A percentile compares a stretch with the other conserved stretches of the same genome.
Conservation (phyloP, 2,113 vertebrate genomes). For the Brachyistius frenatus region DNA sequence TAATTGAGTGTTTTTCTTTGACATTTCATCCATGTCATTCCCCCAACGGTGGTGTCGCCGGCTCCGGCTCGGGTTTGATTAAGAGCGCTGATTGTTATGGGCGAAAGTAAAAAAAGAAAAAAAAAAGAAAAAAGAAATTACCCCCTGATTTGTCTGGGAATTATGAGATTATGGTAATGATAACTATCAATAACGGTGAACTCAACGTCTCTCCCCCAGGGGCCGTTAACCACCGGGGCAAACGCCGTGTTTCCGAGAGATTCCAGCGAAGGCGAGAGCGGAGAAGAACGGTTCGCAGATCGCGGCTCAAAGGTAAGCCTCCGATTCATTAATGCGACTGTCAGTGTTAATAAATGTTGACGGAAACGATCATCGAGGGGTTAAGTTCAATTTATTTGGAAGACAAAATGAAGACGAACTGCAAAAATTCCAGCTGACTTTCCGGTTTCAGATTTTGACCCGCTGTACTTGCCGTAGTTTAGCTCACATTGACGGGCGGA, state of each 20-base stretch:
- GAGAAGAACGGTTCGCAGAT: background rate
- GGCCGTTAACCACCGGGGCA: constrained; percentile 23
- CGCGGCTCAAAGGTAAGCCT: background rate
- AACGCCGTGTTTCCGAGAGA: constrained; percentile 24
- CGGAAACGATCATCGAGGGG: no score
- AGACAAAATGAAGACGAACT: no score
- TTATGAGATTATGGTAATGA: constrained; percentile 63
- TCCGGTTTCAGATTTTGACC: no score
- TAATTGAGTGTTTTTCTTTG: constrained; percentile 73
- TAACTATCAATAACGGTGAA: constrained; percentile 52
- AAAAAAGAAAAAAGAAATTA: no score
- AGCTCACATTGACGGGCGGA: no score
- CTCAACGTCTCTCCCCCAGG: constrained; percentile 37
- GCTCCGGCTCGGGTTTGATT: constrained; percentile 29
- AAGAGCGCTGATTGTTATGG: constrained; percentile 51
- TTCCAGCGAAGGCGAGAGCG: background rate
- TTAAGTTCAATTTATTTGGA: no score
- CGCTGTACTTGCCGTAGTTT: no score
- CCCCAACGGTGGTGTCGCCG: background rate
- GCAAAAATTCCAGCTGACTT: no score
- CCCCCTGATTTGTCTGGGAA: constrained; percentile 44
- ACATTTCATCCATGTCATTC: constrained; percentile 65
- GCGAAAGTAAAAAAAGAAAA: constrained; percentile 17
- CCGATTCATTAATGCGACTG: background rate
- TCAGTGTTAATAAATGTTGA: background rate